phyloP scores from a whole-genome alignment of 2,888 invertebrate genomes.

The Caenorhabditis sinica region DNA sequence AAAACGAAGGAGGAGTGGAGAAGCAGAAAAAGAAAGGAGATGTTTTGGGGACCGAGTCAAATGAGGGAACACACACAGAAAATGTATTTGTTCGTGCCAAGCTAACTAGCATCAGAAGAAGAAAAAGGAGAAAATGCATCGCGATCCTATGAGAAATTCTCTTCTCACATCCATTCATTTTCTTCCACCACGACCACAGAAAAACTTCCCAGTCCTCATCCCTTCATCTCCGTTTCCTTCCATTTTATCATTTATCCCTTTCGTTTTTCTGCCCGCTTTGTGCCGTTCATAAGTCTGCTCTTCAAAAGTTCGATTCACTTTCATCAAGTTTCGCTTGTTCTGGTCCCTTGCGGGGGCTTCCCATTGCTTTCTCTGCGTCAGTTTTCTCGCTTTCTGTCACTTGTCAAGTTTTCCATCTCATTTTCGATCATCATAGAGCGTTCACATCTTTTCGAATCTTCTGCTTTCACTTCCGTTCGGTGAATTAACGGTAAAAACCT shows the following conservation, averaged over 20 bases:
- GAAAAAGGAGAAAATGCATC: conserved; percentile 15
- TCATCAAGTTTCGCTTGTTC: conserved; percentile 17
- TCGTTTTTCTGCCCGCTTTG: background rate
- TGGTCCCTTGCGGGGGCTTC: conserved; percentile 50
- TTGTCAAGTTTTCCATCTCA: conserved; percentile 43
- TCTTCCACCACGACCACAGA: background rate
- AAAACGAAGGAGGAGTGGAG: background rate
- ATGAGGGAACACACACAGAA: conserved; percentile 49
- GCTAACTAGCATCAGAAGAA: conserved; percentile 50
- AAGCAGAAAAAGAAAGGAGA: conserved; percentile 16
- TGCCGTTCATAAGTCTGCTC: conserved; percentile 27
- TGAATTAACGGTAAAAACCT: conserved; percentile 11
- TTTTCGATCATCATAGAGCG: conserved; percentile 51
- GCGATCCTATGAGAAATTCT: conserved; percentile 21
- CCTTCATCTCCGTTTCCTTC: background rate
- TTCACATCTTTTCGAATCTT: conserved; percentile 9
- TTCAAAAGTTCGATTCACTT: conserved; percentile 28
- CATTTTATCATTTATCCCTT: conserved; percentile 19
- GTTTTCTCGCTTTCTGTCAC: conserved; percentile 33
- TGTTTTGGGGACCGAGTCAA: conserved; percentile 61
- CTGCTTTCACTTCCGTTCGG: conserved; percentile 5
- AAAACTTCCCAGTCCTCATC: background rate
- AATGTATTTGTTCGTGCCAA: conserved; percentile 51
- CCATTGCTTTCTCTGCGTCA: conserved; percentile 31
- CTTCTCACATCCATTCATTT: conserved; percentile 24